Base-by-base conservation (phyloP, 2,797 vertebrate genomes). In the Cyprinodon diabolis region DNA sequence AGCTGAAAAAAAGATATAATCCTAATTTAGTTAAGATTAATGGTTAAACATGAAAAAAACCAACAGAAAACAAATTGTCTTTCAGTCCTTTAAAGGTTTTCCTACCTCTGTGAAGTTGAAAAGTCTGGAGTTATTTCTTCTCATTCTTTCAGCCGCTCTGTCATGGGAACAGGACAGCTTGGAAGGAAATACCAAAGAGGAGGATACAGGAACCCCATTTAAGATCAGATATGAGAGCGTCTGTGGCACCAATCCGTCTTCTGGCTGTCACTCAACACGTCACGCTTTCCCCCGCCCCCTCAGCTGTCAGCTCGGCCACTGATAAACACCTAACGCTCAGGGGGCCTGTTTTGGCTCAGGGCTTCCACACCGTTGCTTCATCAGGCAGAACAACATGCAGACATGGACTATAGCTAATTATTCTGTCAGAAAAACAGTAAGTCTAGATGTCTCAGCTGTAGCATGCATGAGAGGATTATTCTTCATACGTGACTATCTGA, bases 41-140 rank as follows among this genome's bases (percentile, higher is more conserved):
- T 2, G 48, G 48, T 6, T 0, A 7, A 56, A 4, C 0, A 52
- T 35, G 11, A 74, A 66, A 65, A 68, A 6, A 75, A 58, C 37
- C 43, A 43, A 40, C 21, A 9, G 2, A 63, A 13, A 35, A 65
- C n/a, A 4, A 45, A 13, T 65, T 43, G 11, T n/a, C 19, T n/a
- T 62, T 12, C 4, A 43, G 40, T 11, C 3, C 60, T 43, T 23
- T n/a, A 65, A 65, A 65, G 14, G 37, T 30, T 52, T 7, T 21
- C 90, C 92, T 93, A 95, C 94, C 93, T 94, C 91, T 0, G 81
- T 68, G 75, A 86, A 78, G 84, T 69, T 77, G 78, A 92, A 93
- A 58, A 90, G 68, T 84, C 90, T 93, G 8, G 84, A 91, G 78
- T 82, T 88, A 83, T 86, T 91, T 88, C 86, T 86, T 78, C 77